Percentiles rank a stretch among this genome's conserved stretches.
phyloP scores from a whole-genome alignment of 2,113 vertebrate genomes.

The Trematocara stigmaticum region DNA sequence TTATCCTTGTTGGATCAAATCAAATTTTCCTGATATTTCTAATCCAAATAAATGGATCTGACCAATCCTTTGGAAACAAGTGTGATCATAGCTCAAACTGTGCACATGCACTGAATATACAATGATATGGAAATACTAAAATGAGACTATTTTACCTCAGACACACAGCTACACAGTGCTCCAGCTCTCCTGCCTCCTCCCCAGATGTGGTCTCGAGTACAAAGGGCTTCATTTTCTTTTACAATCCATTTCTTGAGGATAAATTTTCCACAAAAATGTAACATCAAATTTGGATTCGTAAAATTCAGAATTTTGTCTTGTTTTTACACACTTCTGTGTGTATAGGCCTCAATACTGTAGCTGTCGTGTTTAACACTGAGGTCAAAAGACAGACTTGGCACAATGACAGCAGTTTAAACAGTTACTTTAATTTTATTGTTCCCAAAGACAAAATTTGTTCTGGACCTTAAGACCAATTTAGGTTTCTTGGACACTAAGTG shows the following conservation, averaged over 20 bases:
- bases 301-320: not conserved
- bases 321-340: not conserved
- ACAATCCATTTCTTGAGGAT: not conserved
- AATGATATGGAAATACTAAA: not conserved
- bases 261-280: not conserved
- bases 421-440: not conserved
- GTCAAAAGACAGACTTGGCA: not conserved
- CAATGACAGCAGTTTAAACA: not conserved
- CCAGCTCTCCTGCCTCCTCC: not conserved
- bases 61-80: not conserved
- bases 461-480: not conserved
- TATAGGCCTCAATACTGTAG: not conserved
- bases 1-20: not conserved
- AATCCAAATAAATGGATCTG: not conserved
- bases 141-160: not conserved
- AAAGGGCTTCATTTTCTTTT: not conserved
- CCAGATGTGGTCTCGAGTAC: not conserved
- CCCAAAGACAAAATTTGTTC: not conserved
- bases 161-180: not conserved
- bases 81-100: not conserved
- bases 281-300: not conserved
- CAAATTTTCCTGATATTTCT: accelerated
- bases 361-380: not conserved
- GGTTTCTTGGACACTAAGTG: not conserved
- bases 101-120: not conserved